Percentiles rank a stretch among this genome's conserved stretches.
phyloP scores from a whole-genome alignment of 2,888 invertebrate species.

The Rhamnusium bicolor region DNA sequence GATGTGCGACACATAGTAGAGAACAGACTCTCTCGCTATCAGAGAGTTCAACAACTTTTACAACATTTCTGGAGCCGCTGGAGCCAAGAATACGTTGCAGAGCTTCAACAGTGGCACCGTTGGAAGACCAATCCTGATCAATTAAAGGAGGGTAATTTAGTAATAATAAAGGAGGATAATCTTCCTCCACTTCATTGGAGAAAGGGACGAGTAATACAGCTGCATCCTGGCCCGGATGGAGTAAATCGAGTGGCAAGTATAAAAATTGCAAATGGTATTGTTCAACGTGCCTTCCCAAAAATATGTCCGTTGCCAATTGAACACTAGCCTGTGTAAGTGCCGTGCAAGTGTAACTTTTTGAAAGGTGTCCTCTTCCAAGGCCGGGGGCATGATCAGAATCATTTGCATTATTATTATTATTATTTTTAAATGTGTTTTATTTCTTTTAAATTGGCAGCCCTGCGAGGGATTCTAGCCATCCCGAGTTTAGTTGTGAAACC shows the following conservation, averaged over 20 bases:
- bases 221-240: conserved; percentile 35
- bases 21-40: conserved; percentile 50
- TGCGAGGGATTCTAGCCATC: no score
- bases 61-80: conserved; percentile 51
- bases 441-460: no score
- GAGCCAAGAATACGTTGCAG: conserved; percentile 52
- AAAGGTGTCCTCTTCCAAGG: background rate
- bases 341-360: no score
- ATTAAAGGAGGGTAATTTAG: conserved; percentile 35
- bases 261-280: conserved; percentile 20
- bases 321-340: background rate
- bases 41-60: conserved; percentile 45
- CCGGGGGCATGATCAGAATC: background rate
- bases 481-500: no score
- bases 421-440: no score
- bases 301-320: conserved; percentile 19
- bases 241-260: conserved; percentile 38
- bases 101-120: conserved; percentile 48
- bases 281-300: conserved; percentile 15
- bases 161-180: conserved; percentile 46
- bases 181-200: conserved; percentile 42
- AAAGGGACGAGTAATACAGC: conserved; percentile 40
- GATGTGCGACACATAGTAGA: conserved; percentile 30
- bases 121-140: conserved; percentile 37
- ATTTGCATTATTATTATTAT: no score